These are phyloP conservation scores for Melitaea athalia DNA, from an alignment of 2,888 invertebrate genomes.

Conservation along the genomic window DNA sequence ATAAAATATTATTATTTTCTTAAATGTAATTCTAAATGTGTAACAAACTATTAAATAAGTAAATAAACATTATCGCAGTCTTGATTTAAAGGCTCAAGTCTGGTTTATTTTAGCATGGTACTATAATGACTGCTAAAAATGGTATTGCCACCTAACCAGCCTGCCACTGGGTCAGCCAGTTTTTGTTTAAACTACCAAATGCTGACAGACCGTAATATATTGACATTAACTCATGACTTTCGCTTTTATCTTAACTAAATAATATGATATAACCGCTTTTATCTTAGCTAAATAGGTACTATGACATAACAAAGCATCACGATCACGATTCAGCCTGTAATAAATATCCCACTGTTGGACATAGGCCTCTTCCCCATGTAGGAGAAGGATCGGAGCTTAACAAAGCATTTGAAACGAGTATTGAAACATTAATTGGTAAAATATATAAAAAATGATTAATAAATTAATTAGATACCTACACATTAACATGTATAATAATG, in stretches of 20 bases:
- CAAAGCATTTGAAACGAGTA: no score
- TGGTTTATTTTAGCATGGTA: neutral
- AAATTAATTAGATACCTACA: no score
- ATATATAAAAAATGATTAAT: no score
- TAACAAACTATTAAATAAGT: neutral
- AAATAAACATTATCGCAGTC: neutral
- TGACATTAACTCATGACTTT: constrained; percentile 33
- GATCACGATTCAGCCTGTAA: no score
- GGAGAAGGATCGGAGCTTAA: no score
- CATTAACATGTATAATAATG: no score
- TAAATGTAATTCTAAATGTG: neutral
- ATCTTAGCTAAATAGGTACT: no score
- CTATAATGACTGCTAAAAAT: neutral
- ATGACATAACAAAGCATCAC: no score
- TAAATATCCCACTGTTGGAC: no score
- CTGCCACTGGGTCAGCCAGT: constrained; percentile 53
- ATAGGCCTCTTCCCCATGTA: no score
- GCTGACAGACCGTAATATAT: constrained; percentile 15
- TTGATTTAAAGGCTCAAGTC: neutral
- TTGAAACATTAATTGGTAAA: no score
- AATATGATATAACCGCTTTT: neutral
- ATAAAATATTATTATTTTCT: neutral
- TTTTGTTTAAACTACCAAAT: constrained; percentile 47
- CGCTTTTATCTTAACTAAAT: constrained; percentile 31
- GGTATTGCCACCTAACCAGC: constrained; percentile 15